These are phyloP conservation scores for Donacobius atricapilla DNA, from an alignment of 2,113 vertebrate genomes.

Conservation along the genomic window DNA sequence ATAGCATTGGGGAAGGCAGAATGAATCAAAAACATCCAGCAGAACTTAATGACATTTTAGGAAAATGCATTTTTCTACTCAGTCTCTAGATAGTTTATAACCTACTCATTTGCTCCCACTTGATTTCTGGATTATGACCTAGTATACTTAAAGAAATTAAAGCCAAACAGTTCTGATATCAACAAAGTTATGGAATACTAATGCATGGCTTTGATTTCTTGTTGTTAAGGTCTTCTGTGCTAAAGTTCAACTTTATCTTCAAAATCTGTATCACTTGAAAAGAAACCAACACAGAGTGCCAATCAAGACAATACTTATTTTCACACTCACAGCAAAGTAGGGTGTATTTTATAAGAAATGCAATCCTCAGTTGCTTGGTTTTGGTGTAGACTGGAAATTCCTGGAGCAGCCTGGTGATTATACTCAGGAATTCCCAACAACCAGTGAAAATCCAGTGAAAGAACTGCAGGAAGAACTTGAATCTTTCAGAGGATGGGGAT, in stretches of 20 bases:
- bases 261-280: background rate
- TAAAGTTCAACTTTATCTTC: background rate
- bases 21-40: background rate
- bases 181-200: background rate
- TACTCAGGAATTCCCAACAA: background rate
- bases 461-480: background rate
- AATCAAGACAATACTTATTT: background rate
- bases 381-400: background rate
- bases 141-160: background rate
- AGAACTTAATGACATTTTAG: background rate
- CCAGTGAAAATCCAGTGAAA: background rate
- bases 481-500: background rate
- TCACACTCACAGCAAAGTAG: background rate
- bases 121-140: background rate
- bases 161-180: background rate
- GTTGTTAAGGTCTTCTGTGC: background rate
- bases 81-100: background rate
- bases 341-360: background rate
- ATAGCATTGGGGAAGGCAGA: background rate
- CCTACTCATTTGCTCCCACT: background rate
- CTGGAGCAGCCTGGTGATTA: background rate
- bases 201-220: background rate
- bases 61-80: background rate
- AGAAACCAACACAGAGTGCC: background rate
- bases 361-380: background rate